phyloP scores from a whole-genome alignment of 2,113 vertebrate species.

The Parotia lawesii region DNA sequence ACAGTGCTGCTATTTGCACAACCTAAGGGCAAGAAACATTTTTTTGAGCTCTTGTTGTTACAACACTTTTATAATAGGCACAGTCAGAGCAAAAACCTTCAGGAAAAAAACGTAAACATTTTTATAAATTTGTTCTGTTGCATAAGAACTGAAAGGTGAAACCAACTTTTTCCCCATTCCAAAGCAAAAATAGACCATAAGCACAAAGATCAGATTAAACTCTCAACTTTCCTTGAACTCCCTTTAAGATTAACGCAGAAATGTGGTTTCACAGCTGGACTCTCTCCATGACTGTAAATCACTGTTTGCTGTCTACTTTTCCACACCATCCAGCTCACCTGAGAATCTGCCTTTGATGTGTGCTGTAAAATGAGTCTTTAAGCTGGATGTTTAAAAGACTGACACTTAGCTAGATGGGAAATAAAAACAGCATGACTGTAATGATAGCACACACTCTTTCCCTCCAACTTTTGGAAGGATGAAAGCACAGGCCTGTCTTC shows the following conservation, averaged over 20 bases:
- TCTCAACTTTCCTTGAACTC: neutral
- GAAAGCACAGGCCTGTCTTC: neutral
- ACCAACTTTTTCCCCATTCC: neutral
- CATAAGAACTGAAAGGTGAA: conserved; percentile 18
- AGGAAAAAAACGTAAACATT: conserved; percentile 36
- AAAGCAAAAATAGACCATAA: conserved; percentile 3
- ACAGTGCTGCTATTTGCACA: neutral
- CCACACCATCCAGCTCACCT: neutral
- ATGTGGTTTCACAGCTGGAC: neutral
- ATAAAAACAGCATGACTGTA: neutral
- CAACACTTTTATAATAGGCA: neutral
- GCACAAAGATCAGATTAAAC: neutral
- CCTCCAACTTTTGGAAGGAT: neutral
- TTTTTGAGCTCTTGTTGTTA: neutral
- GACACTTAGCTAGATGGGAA: neutral
- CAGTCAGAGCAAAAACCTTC: neutral
- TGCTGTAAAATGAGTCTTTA: neutral
- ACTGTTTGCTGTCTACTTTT: neutral
- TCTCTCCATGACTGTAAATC: neutral
- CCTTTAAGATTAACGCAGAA: neutral
- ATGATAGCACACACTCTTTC: neutral
- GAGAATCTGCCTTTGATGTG: neutral
- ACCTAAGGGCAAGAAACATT: neutral
- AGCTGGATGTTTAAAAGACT: neutral
- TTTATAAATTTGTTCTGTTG: conserved; percentile 9